Base-by-base conservation (phyloP, 2,888 invertebrate species). In the Agriopis leucophaearia region DNA sequence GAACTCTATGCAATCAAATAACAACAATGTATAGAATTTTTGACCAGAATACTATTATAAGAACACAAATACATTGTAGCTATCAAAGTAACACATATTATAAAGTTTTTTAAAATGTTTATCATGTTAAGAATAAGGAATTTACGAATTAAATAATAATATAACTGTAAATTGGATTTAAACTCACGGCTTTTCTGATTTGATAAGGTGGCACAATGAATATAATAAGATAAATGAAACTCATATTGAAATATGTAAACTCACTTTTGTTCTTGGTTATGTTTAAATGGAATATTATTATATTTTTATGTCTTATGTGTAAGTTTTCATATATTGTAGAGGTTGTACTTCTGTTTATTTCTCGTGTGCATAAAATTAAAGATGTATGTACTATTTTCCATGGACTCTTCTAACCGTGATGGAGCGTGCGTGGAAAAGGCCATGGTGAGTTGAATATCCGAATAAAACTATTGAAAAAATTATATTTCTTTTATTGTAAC, bases 331-430 rank as follows among this genome's bases (percentile, higher is more conserved):
- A 69, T 64, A 70, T 60, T 65, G 66, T 66, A 70, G 66, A 66
- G 54, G 64, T 70, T 73, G 58, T 70, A 71, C 16, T 68, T 69
- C 48, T 63, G 59, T 64, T 75, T 70, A 71, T 73, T 72, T 72
- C 15, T 57, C 56, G 69, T 72, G 67, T 75, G 70, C 73, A 71
- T 72, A 70, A 69, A 69, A 72, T 72, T 75, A 75, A 75, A 74
- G 63, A 72, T 50, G 61, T 84, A 84, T 87, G 81, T 80, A 86
- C 87, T 91, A 80, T 93, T 92, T 92, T 92, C 91, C 91, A 93
- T 94, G 93, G 91, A 91, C 88, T 90, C 87, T 90, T 90, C 89
- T 88, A 88, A 86, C 83, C 84, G 87, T 86, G 89, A 84, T 82
- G 90, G 91, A 91, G 89, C 85, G 81, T 85, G 81, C 81, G 85